Percentiles rank a stretch among this genome's conserved stretches.
Evolutionary conservation across 2,113 vertebrate genomes (phyloP).

Genomic region (Macquaria australasica): DNA sequence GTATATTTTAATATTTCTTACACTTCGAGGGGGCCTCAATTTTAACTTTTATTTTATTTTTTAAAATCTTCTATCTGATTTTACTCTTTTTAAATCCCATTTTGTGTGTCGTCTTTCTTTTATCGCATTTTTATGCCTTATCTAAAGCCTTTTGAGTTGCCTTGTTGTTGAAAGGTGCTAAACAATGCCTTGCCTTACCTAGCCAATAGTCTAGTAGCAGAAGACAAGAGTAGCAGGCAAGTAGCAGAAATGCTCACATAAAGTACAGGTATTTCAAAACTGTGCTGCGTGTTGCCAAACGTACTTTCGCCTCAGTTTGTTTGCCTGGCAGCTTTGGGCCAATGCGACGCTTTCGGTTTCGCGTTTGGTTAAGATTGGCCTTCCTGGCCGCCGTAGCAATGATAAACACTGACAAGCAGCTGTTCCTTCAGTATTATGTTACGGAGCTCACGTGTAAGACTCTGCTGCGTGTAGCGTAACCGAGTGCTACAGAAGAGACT

Average conservation of each 20-base stretch:
- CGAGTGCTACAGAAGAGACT: conserved; percentile 7
- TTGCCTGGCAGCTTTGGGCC: not conserved
- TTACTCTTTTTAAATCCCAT: not conserved
- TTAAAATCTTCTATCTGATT: not conserved
- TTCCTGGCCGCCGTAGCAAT: conserved; percentile 62
- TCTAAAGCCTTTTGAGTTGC: not conserved
- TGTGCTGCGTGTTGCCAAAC: not conserved
- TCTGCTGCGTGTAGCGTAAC: not conserved
- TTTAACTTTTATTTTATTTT: not conserved
- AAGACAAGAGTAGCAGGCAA: no score
- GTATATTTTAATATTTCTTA: not conserved
- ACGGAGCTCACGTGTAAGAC: conserved; percentile 58
- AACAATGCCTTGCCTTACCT: not conserved
- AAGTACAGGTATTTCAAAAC: not conserved
- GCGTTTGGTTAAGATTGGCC: conserved; percentile 30
- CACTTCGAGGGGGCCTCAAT: not conserved
- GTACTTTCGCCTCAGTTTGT: no score
- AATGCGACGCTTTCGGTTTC: not conserved
- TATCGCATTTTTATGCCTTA: not conserved
- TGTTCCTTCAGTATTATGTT: conserved; percentile 68
- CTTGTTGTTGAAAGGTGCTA: not conserved
- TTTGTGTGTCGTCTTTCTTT: not conserved
- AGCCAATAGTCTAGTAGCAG: not conserved
- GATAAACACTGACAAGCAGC: conserved; percentile 78
- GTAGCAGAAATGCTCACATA: not conserved